Conservation (phyloP, 1,140 invertebrate species). For the Drosophila ironensis region DNA sequence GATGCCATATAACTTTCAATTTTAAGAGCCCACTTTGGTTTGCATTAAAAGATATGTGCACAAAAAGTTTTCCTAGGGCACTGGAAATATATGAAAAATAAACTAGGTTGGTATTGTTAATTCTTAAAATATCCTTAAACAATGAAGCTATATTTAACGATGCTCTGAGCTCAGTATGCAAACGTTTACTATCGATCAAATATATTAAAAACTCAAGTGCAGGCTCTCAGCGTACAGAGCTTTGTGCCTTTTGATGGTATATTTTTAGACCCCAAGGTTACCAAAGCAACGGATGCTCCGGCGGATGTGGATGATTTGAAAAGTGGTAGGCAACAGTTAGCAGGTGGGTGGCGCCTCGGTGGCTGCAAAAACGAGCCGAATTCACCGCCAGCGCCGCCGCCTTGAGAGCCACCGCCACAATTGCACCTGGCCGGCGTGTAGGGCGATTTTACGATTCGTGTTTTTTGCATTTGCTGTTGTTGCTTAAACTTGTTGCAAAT, state of each 20-base stretch:
- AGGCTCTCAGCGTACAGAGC: neutral
- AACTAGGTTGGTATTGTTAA: too few relatives aligned
- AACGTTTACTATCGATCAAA: too few relatives aligned
- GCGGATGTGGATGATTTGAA: slow-evolving; percentile 76
- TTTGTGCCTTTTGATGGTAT: slow-evolving; percentile 62
- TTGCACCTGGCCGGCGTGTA: slow-evolving; percentile 34
- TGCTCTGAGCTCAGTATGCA: too few relatives aligned
- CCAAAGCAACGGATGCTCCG: slow-evolving; percentile 60
- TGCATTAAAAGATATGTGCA: neutral
- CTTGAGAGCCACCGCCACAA: slow-evolving; percentile 61
- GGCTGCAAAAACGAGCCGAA: slow-evolving; percentile 19
- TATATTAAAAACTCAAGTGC: neutral
- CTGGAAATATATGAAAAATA: too few relatives aligned
- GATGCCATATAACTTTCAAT: slow-evolving; percentile 6
- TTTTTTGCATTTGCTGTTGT: slow-evolving; percentile 15
- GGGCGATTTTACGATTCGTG: slow-evolving; percentile 13
- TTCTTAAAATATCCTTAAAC: too few relatives aligned
- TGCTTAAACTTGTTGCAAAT: slow-evolving; percentile 70
- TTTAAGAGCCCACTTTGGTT: neutral
- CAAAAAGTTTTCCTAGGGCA: too few relatives aligned
- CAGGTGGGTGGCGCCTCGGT: slow-evolving; percentile 10
- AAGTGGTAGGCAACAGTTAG: slow-evolving; percentile 70
- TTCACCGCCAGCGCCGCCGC: slow-evolving; percentile 19
- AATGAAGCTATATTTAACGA: too few relatives aligned
- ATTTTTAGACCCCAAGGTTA: slow-evolving; percentile 73